Percentiles rank a stretch among this genome's conserved stretches.
phyloP scores from a whole-genome alignment of 2,113 vertebrate species.

The Notarius quadriscutis region DNA sequence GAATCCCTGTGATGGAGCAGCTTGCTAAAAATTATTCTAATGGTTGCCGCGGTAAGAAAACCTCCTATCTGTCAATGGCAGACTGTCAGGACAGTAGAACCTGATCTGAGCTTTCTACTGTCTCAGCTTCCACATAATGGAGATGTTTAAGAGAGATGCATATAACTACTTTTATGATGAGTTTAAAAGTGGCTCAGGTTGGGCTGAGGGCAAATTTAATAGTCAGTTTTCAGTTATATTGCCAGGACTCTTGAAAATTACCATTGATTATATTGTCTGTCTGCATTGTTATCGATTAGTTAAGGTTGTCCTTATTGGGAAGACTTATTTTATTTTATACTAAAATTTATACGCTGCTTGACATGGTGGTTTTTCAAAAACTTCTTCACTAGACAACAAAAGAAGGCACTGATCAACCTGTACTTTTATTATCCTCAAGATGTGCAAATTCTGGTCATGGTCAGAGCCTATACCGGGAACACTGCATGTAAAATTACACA shows the following conservation, averaged over 20 bases:
- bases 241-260: background rate
- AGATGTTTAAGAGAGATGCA: background rate
- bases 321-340: background rate
- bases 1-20: conserved; percentile 3
- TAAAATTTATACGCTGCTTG: background rate
- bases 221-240: background rate
- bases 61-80: background rate
- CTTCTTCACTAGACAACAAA: background rate
- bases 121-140: background rate
- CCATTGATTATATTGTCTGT: background rate
- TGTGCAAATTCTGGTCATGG: background rate
- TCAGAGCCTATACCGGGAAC: no score
- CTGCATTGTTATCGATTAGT: background rate
- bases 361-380: background rate
- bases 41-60: background rate
- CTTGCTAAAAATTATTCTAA: conserved; percentile 15
- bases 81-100: background rate
- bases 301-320: background rate
- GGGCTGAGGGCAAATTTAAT: background rate
- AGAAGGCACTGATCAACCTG: background rate
- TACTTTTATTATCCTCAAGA: background rate
- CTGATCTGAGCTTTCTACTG: background rate
- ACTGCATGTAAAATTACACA: no score
- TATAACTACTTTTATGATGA: background rate
- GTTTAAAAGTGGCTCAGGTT: background rate